These are phyloP conservation scores for Teleogryllus oceanicus DNA, from an alignment of 2,888 invertebrate genomes.

Conservation along the genomic window DNA sequence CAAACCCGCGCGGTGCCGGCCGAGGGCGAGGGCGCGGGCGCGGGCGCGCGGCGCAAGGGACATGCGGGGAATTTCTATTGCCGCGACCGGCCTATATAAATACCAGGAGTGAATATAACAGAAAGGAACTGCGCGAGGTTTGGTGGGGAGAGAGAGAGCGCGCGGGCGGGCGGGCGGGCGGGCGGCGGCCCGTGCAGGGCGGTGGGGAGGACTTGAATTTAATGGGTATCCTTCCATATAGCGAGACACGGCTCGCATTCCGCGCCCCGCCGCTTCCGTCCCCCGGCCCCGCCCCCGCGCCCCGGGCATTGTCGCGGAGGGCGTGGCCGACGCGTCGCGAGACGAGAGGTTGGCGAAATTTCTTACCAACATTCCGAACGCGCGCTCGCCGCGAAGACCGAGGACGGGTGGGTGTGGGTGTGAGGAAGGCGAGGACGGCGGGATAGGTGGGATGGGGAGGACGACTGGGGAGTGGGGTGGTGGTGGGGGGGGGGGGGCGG, in stretches of 20 bases:
- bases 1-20: neutral
- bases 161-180: too few relatives aligned
- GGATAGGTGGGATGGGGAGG: too few relatives aligned
- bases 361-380: too few relatives aligned
- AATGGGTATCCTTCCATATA: slow-evolving; percentile 18
- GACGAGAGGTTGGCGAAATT: too few relatives aligned
- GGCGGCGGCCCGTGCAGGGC: neutral
- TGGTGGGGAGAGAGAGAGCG: neutral
- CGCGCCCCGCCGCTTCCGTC: neutral
- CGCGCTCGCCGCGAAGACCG: too few relatives aligned
- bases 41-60: neutral
- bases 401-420: too few relatives aligned
- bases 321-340: too few relatives aligned
- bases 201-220: slow-evolving; percentile 6
- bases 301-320: too few relatives aligned
- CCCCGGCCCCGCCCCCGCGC: neutral
- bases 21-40: neutral
- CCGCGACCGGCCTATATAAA: neutral
- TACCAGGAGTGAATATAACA: slow-evolving; percentile 18
- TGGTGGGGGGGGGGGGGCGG: too few relatives aligned
- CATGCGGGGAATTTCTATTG: slow-evolving; percentile 18
- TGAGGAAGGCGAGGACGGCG: too few relatives aligned
- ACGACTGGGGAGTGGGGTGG: too few relatives aligned
- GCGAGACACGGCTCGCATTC: neutral
- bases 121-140: neutral